phyloP scores from a whole-genome alignment of 1,140 invertebrate genomes.

The Sitodiplosis mosellana region DNA sequence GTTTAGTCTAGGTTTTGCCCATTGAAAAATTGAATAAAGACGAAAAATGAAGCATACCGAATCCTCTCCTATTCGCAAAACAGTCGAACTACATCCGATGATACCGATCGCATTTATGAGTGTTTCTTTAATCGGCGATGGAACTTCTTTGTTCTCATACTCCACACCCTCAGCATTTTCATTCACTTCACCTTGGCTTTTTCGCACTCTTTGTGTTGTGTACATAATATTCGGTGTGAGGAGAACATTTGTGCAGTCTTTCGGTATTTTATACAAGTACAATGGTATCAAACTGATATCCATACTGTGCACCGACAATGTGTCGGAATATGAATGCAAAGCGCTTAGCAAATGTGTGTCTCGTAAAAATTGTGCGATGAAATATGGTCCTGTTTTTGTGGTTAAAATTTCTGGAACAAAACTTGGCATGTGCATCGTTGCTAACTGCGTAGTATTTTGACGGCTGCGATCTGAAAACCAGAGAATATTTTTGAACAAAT shows the following conservation, averaged over 20 bases:
- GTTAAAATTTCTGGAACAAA: constrained; percentile 19
- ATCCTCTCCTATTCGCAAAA: constrained; percentile 16
- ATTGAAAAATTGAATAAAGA: background rate
- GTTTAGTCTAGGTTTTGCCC: background rate
- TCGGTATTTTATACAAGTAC: constrained; percentile 48
- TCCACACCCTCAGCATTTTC: background rate
- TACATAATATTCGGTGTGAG: constrained; percentile 23
- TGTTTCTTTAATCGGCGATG: background rate
- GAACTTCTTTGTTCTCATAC: background rate
- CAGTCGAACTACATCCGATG: constrained; percentile 22
- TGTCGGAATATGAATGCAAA: constrained; percentile 21
- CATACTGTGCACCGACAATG: constrained; percentile 32
- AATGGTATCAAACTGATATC: constrained; percentile 42
- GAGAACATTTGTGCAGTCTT: constrained; percentile 19
- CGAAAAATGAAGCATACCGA: constrained; percentile 13
- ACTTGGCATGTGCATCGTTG: constrained; percentile 22
- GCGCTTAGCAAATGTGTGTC: constrained; percentile 21
- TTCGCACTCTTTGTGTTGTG: constrained; percentile 20
- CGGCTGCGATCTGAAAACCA: background rate
- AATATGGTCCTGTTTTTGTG: constrained; percentile 18
- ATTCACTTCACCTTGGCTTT: background rate
- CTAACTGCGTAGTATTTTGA: constrained; percentile 9
- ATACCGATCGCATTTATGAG: constrained; percentile 18
- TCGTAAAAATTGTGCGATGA: constrained; percentile 20
- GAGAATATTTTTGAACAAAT: background rate